Percentiles rank a stretch among this genome's conserved stretches.
phyloP scores from a whole-genome alignment of 2,888 invertebrate genomes.

The Phaonia tiefii region DNA sequence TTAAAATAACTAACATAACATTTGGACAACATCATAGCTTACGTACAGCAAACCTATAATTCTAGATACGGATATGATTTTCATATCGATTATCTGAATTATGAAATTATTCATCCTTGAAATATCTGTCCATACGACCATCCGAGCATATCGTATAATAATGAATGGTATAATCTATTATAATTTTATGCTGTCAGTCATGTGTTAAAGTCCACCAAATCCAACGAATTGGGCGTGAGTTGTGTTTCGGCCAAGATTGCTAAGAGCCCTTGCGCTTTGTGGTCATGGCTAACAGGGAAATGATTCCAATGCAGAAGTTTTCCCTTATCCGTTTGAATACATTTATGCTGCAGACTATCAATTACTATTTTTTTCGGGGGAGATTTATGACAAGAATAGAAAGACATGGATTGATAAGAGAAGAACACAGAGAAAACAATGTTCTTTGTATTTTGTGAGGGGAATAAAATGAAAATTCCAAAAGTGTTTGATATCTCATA shows the following conservation, averaged over 20 bases:
- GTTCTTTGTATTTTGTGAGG: not conserved
- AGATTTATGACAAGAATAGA: not conserved
- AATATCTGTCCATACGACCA: not conserved
- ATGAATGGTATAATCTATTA: slow-evolving; percentile 56
- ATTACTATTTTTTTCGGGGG: slow-evolving; percentile 5
- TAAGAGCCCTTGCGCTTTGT: not conserved
- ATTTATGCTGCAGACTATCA: slow-evolving; percentile 21
- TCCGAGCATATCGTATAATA: not conserved
- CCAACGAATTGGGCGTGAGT: slow-evolving; percentile 19
- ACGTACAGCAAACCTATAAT: not conserved
- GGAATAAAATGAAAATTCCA: not conserved
- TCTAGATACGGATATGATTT: slow-evolving; percentile 15
- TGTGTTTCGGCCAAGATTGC: slow-evolving; percentile 29
- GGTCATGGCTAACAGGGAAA: slow-evolving; percentile 1
- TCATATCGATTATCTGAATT: not conserved
- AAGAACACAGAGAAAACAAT: not conserved
- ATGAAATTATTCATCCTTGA: not conserved
- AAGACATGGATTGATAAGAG: slow-evolving; percentile 20
- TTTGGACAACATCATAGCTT: not conserved
- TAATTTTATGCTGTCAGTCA: slow-evolving; percentile 64
- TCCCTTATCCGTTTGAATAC: not conserved
- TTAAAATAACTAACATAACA: not conserved
- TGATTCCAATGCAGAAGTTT: not conserved
- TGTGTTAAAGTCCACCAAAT: slow-evolving; percentile 48
- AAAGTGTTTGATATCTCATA: slow-evolving; percentile 21